Evolutionary conservation across 2,113 vertebrate genomes (phyloP).

Genomic region (Origma solitaria): DNA sequence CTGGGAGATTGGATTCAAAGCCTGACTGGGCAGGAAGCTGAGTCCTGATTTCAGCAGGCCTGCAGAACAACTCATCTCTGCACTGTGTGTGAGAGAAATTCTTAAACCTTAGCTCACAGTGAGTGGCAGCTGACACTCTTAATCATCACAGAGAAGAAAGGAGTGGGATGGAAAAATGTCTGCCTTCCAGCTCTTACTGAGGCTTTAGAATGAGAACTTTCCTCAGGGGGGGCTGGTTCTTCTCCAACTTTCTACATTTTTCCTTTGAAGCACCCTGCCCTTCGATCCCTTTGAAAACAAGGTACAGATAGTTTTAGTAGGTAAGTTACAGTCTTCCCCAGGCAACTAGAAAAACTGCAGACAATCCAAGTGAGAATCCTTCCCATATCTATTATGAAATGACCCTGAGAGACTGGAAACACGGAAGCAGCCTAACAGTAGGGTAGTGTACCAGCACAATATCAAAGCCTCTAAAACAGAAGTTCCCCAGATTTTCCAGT

Average conservation of each 20-base stretch:
- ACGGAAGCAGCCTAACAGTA: not conserved
- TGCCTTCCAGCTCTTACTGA: not conserved
- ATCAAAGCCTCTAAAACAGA: constrained; percentile 43
- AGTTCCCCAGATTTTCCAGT: constrained; percentile 54
- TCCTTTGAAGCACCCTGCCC: not conserved
- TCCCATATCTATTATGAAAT: not conserved
- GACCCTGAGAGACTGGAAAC: not conserved
- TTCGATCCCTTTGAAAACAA: not conserved
- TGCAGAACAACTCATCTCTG: not conserved
- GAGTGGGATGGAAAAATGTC: not conserved
- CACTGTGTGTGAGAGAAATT: not conserved
- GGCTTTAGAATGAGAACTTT: not conserved
- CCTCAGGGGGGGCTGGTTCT: not conserved
- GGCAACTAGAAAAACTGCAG: not conserved
- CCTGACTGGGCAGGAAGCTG: not conserved
- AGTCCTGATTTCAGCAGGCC: not conserved
- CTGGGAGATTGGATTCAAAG: not conserved
- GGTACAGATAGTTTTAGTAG: not conserved
- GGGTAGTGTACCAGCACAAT: not conserved
- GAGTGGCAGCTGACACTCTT: not conserved
- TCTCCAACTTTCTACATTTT: not conserved
- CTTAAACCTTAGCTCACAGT: constrained; percentile 9
- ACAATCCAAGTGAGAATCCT: not conserved
- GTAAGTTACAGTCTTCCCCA: not conserved
- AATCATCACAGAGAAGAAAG: not conserved